A percentile compares a stretch with the other conserved stretches of the same genome.
These are phyloP conservation scores for Ursus arctos DNA, from an alignment of 2,113 vertebrate genomes.

Conservation along the genomic window DNA sequence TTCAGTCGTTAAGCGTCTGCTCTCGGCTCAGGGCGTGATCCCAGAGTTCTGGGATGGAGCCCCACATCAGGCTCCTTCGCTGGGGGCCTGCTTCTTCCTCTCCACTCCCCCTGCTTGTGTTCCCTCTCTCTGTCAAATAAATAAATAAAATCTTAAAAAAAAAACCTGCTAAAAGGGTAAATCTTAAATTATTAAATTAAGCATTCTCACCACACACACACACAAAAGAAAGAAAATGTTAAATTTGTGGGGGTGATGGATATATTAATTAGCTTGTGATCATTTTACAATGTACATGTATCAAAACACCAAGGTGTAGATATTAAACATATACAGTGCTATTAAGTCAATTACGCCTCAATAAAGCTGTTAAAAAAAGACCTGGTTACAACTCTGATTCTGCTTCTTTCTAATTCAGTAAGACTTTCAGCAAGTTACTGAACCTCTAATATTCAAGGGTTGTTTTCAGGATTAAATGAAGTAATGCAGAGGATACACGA, in stretches of 20 bases:
- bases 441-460: background rate
- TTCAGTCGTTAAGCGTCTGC: too few species aligned
- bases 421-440: background rate
- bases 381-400: background rate
- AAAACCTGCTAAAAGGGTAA: background rate
- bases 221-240: background rate
- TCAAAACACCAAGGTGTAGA: background rate
- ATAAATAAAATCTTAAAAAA: too few species aligned
- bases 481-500: background rate
- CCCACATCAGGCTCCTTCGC: too few species aligned
- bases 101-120: too few species aligned
- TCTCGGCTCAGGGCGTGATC: too few species aligned
- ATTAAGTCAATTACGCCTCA: slow-evolving; percentile 22
- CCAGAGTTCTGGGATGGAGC: too few species aligned
- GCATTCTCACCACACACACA: background rate
- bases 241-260: background rate
- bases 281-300: background rate
- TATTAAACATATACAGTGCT: background rate
- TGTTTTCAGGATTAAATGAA: slow-evolving; percentile 14
- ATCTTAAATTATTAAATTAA: slow-evolving; percentile 20
- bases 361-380: background rate
- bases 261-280: background rate
- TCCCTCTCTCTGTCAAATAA: too few species aligned
- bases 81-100: too few species aligned
- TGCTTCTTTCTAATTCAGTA: background rate